A percentile compares a stretch with the other conserved stretches of the same genome.
Conservation (phyloP, 2,797 vertebrate species). For the Lycodopsis pacificus region DNA sequence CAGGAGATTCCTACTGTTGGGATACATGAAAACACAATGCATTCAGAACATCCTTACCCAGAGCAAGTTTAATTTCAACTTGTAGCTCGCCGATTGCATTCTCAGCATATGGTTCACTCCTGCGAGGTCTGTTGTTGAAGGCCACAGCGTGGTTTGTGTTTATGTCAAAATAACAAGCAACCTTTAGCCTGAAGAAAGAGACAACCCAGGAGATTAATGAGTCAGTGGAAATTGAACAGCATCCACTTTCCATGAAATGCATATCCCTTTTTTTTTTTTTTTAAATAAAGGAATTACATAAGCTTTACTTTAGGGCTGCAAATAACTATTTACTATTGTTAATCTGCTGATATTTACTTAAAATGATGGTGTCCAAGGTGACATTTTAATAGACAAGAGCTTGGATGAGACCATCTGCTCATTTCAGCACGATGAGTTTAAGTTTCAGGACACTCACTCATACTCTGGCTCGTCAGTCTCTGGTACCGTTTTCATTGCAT, state of each 20-base stretch:
- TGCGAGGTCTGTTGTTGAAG: slow-evolving; percentile 56
- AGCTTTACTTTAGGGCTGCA: background rate
- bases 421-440: background rate
- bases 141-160: slow-evolving; percentile 52
- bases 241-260: background rate
- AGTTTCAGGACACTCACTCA: slow-evolving; percentile 53
- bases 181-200: slow-evolving; percentile 57
- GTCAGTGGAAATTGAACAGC: background rate
- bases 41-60: slow-evolving; percentile 55
- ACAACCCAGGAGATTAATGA: background rate
- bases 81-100: slow-evolving; percentile 59
- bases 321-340: background rate
- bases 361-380: too few species aligned
- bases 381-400: background rate
- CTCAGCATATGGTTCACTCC: slow-evolving; percentile 65
- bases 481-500: background rate
- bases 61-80: slow-evolving; percentile 68
- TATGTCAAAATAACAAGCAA: slow-evolving; percentile 75
- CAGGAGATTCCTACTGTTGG: background rate
- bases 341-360: background rate
- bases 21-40: background rate
- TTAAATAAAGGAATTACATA: too few species aligned
- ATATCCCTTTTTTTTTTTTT: too few species aligned
- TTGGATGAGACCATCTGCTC: background rate
- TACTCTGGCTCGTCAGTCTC: slow-evolving; percentile 36